Evolutionary conservation across 2,888 invertebrate species (phyloP).

Genomic region (Ophion costatus): DNA sequence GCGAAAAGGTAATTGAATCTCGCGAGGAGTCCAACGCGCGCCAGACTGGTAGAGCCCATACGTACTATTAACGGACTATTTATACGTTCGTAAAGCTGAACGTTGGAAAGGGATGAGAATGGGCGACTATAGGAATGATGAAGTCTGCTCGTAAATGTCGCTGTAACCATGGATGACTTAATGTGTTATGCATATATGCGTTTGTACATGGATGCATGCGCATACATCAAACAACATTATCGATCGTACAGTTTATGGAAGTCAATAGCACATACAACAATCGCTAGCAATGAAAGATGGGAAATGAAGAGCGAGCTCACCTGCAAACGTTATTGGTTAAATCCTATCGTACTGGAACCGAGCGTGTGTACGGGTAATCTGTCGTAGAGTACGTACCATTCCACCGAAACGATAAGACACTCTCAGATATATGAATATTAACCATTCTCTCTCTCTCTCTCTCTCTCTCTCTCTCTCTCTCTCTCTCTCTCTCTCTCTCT

Average conservation of each 20-base stretch:
- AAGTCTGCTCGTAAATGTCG: slow-evolving; percentile 73
- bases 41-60: not conserved
- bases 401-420: slow-evolving; percentile 34
- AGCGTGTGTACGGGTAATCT: not conserved
- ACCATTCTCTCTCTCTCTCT: too few species aligned
- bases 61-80: not conserved
- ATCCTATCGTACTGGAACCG: too few species aligned
- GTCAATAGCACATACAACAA: not conserved
- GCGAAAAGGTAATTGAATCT: not conserved
- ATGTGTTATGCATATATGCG: slow-evolving; percentile 41
- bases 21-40: not conserved
- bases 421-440: not conserved
- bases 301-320: not conserved
- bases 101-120: slow-evolving; percentile 10
- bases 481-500: too few species aligned
- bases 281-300: slow-evolving; percentile 12
- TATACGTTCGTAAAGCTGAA: slow-evolving; percentile 64
- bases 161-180: slow-evolving; percentile 73
- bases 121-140: slow-evolving; percentile 66
- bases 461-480: too few species aligned
- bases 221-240: not conserved
- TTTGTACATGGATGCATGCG: slow-evolving; percentile 15
- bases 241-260: slow-evolving; percentile 18
- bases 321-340: too few species aligned
- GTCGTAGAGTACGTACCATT: slow-evolving; percentile 51